A percentile compares a stretch with the other conserved stretches of the same genome.
phyloP scores from a whole-genome alignment of 2,888 invertebrate genomes.

The Cantharis nigra region DNA sequence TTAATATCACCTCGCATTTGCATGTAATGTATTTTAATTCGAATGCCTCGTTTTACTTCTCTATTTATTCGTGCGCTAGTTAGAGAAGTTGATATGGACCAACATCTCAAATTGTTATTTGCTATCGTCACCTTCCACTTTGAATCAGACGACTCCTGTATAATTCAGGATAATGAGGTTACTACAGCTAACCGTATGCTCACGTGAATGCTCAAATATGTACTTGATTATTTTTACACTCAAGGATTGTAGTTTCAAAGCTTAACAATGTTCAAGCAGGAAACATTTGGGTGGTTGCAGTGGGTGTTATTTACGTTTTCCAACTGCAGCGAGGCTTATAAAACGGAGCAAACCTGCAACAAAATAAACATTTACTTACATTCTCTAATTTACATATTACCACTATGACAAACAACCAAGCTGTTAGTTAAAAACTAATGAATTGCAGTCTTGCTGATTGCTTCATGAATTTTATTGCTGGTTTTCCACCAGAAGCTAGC shows the following conservation, averaged over 20 bases:
- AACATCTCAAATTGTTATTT: conserved; percentile 26
- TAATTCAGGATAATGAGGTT: conserved; percentile 14
- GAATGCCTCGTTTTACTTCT: conserved; percentile 30
- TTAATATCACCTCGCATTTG: conserved; percentile 47
- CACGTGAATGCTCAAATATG: conserved; percentile 8
- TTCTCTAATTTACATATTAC: conserved; percentile 2
- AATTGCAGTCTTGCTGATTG: neutral
- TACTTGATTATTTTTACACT: conserved; percentile 23
- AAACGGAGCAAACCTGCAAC: conserved; percentile 2
- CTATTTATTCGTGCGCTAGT: conserved; percentile 35
- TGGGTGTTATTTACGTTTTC: conserved; percentile 19
- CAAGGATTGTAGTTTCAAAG: conserved; percentile 10
- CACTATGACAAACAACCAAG: neutral
- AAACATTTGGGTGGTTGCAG: conserved; percentile 10
- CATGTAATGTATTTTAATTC: conserved; percentile 50
- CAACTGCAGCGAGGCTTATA: conserved; percentile 18
- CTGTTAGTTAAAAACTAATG: neutral
- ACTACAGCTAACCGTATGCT: conserved; percentile 12
- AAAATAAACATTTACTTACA: conserved; percentile 3
- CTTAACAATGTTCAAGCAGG: conserved; percentile 26
- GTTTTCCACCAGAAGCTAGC: too few species aligned
- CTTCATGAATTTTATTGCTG: neutral
- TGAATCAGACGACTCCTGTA: conserved; percentile 8
- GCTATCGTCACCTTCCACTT: conserved; percentile 18
- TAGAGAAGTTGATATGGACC: conserved; percentile 32